Percentiles rank a stretch among this genome's conserved stretches.
phyloP scores from a whole-genome alignment of 2,113 vertebrate species.

The Ondatra zibethicus region DNA sequence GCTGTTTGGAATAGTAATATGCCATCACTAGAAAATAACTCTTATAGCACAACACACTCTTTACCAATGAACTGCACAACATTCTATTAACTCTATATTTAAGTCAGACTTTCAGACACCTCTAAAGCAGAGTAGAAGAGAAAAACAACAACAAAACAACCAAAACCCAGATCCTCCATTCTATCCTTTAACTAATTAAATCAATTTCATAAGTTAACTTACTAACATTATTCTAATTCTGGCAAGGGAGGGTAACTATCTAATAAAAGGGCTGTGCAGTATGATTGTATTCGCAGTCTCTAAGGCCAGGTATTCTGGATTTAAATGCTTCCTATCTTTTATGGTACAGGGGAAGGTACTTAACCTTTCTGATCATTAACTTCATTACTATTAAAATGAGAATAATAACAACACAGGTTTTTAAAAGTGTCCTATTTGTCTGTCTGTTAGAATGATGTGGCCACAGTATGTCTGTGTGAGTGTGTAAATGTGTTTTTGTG shows the following conservation, averaged over 20 bases:
- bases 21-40: slow-evolving; percentile 50
- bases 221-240: slow-evolving; percentile 53
- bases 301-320: background rate
- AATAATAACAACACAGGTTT: background rate
- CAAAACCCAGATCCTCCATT: background rate
- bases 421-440: no score
- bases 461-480: no score
- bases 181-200: slow-evolving; percentile 41
- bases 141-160: background rate
- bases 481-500: no score
- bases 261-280: background rate
- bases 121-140: slow-evolving; percentile 43
- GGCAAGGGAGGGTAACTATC: background rate
- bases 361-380: slow-evolving; percentile 12
- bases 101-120: slow-evolving; percentile 10
- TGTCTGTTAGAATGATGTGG: no score
- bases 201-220: slow-evolving; percentile 13
- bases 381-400: background rate
- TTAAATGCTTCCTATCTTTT: slow-evolving; percentile 32
- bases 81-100: slow-evolving; percentile 57
- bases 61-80: slow-evolving; percentile 23
- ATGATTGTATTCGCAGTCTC: background rate
- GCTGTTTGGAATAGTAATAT: slow-evolving; percentile 44
- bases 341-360: background rate
- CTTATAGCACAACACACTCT: background rate